Conservation (phyloP, 2,888 invertebrate species). For the Congeria kusceri region DNA sequence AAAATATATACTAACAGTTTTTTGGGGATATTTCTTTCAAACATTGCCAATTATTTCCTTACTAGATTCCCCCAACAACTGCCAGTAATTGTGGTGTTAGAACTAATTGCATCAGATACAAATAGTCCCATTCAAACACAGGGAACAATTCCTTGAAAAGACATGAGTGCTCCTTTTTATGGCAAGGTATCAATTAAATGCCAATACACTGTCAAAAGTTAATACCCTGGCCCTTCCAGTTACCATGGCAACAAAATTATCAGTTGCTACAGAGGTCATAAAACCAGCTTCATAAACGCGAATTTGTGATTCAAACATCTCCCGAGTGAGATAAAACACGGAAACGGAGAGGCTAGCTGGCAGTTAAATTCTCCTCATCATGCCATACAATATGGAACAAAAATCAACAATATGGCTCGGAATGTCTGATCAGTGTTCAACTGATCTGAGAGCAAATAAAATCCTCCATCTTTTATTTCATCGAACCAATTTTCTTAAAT, state of each 20-base stretch:
- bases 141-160: constrained; percentile 43
- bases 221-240: constrained; percentile 54
- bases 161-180: constrained; percentile 50
- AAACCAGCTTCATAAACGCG: constrained; percentile 65
- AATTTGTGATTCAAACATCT: constrained; percentile 63
- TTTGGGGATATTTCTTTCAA: too few species aligned
- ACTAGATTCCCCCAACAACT: too few species aligned
- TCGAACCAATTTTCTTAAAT: too few species aligned
- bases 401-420: too few species aligned
- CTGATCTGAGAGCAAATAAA: too few species aligned
- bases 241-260: constrained; percentile 66
- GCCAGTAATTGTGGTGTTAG: not conserved
- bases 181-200: constrained; percentile 60
- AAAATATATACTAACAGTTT: too few species aligned
- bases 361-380: too few species aligned
- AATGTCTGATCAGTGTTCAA: too few species aligned
- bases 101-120: constrained; percentile 37
- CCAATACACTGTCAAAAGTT: constrained; percentile 67
- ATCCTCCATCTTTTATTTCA: too few species aligned
- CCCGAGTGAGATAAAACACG: constrained; percentile 42
- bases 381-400: too few species aligned
- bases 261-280: constrained; percentile 61
- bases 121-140: constrained; percentile 31
- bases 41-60: too few species aligned
- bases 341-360: not conserved